Base-by-base conservation (phyloP, 2,797 vertebrate species). In the Sebastes goodei region DNA sequence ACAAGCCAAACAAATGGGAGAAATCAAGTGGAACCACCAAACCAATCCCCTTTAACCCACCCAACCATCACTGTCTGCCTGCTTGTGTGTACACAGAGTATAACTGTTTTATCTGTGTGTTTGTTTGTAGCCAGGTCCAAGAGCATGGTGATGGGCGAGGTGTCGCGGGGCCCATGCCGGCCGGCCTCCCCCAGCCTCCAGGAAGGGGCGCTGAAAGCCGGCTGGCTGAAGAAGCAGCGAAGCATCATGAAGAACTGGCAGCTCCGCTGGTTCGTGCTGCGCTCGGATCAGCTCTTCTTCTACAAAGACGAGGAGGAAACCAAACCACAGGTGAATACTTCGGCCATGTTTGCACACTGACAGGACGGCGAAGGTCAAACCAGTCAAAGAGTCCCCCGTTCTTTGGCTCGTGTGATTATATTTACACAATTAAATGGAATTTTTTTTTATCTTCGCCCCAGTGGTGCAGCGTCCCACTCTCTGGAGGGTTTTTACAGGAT, bases 191-290 rank as follows among this genome's bases (percentile, higher is more conserved):
- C 96, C 4, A 90, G 88, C 52, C 94, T 94, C 68, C 96, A 95
- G 52, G 97, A 97, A 46, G 96, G 96, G 0, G 94, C 96, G 32
- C 89, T 98, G 56, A 99, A 98, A 88, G 95, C 96, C 0, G 98
- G 98, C 84, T 99, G 98, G 98, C 94, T 99, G 57, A 98, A 96
- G 94, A 99, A 98, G 85, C 97, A 98, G 85, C 96, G 97, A 23
- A 97, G 97, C 89, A 97, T 99, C 92, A 97, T 98, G 97, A 98
- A 97, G 93, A 98, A 97, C 87, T 99, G 98, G 98, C 98, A 99
- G 91, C 96, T 96, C 17, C 94, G 97, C 2, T 99, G 98, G 98
- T 99, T 99, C 1, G 97, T 97, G 90, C 93, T 99, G 74, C 95
- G 97, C 4, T 95, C 97, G 0, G 96, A 98, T 20, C 97, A 97